Conservation (phyloP, 2,113 vertebrate species). For the Stegostoma tigrinum region DNA sequence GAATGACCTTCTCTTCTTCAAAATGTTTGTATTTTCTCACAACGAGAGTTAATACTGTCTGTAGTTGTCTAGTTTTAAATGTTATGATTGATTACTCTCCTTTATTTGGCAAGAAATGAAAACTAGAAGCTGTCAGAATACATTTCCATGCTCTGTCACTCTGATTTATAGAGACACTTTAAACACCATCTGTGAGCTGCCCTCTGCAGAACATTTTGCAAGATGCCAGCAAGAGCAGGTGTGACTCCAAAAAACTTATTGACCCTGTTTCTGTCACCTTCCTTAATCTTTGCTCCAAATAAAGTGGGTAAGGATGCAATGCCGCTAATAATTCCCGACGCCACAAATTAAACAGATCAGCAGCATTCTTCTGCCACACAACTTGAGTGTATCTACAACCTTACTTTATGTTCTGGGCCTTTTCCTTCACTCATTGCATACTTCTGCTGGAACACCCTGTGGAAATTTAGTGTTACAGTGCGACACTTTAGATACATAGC, state of each 20-base stretch:
- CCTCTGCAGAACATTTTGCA: background rate
- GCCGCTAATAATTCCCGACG: background rate
- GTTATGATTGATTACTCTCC: background rate
- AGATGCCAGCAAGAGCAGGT: background rate
- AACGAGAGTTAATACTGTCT: background rate
- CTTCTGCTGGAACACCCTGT: background rate
- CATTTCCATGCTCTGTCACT: conserved; percentile 3
- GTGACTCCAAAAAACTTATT: background rate
- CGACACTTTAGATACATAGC: background rate
- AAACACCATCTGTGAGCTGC: background rate
- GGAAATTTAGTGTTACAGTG: background rate
- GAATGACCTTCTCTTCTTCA: background rate
- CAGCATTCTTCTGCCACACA: background rate
- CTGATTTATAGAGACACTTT: conserved; percentile 4
- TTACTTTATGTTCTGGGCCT: background rate
- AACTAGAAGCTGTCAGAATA: background rate
- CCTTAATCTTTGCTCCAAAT: background rate
- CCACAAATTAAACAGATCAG: background rate
- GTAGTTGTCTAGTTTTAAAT: background rate
- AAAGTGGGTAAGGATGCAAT: background rate
- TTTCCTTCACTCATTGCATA: background rate
- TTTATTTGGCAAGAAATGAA: background rate
- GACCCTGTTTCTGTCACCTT: background rate
- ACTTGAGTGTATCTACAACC: background rate
- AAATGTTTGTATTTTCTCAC: background rate